phyloP scores from a whole-genome alignment of 2,888 invertebrate genomes.

The Perizoma affinitatum region DNA sequence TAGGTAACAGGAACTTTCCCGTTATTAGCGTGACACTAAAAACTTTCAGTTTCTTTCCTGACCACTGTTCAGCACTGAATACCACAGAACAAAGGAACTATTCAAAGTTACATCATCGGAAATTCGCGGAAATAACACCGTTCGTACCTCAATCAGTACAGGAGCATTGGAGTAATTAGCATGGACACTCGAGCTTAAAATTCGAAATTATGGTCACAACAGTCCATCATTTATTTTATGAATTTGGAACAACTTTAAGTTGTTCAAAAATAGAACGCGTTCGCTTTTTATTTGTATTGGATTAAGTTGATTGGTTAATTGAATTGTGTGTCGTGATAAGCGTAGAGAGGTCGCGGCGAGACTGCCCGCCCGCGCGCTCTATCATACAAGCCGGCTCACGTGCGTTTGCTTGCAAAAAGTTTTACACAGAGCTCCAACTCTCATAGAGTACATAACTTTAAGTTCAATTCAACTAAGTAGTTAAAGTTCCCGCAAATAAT shows the following conservation, averaged over 20 bases:
- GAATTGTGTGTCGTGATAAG: slow-evolving; percentile 72
- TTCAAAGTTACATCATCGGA: slow-evolving; percentile 73
- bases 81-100: slow-evolving; percentile 62
- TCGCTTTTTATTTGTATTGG: slow-evolving; percentile 51
- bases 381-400: slow-evolving; percentile 75
- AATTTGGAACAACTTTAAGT: slow-evolving; percentile 17
- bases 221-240: slow-evolving; percentile 24
- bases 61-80: slow-evolving; percentile 57
- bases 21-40: slow-evolving; percentile 59
- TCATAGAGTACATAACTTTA: slow-evolving; percentile 51
- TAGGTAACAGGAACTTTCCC: slow-evolving; percentile 47
- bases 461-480: not conserved
- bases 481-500: not conserved
- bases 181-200: slow-evolving; percentile 46
- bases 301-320: slow-evolving; percentile 66
- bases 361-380: slow-evolving; percentile 70
- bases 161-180: slow-evolving; percentile 51
- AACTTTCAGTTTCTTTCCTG: slow-evolving; percentile 63
- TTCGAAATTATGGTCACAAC: slow-evolving; percentile 36
- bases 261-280: slow-evolving; percentile 27
- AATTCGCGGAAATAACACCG: slow-evolving; percentile 52
- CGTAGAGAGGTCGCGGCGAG: slow-evolving; percentile 72
- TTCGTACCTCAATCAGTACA: slow-evolving; percentile 42
- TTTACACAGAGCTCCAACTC: slow-evolving; percentile 66
- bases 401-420: slow-evolving; percentile 74